Conservation (phyloP, 1,140 invertebrate species). For the Cotesia glomerata region DNA sequence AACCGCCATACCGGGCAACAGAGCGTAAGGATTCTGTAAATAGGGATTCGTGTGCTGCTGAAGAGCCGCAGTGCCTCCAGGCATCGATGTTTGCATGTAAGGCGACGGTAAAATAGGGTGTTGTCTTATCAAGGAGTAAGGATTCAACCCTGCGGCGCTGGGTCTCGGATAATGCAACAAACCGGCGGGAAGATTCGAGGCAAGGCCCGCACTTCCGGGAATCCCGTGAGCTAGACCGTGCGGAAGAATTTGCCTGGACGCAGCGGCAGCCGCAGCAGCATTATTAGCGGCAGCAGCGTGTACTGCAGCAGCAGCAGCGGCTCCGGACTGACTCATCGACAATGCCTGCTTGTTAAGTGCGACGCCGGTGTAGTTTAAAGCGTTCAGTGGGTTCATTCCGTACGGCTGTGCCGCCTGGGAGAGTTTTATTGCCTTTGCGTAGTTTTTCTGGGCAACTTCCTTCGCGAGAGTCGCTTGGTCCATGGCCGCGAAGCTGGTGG, state of each 20-base stretch:
- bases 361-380: conserved; percentile 80
- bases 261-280: conserved; percentile 38
- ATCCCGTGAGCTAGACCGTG: conserved; percentile 46
- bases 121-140: conserved; percentile 63
- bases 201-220: conserved; percentile 37
- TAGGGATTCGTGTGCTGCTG: conserved; percentile 51
- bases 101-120: conserved; percentile 56
- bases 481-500: conserved; percentile 42
- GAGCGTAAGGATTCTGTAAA: conserved; percentile 55
- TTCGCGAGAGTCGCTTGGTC: conserved; percentile 73
- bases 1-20: conserved; percentile 50
- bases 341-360: conserved; percentile 72
- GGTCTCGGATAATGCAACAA: conserved; percentile 67
- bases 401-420: conserved; percentile 63
- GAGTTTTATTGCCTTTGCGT: conserved; percentile 72
- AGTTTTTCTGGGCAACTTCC: conserved; percentile 79
- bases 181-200: conserved; percentile 52
- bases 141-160: conserved; percentile 60
- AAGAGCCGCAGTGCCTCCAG: conserved; percentile 60
- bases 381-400: conserved; percentile 64
- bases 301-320: conserved; percentile 48
- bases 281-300: conserved; percentile 51
- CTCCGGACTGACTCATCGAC: conserved; percentile 46
- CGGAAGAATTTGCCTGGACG: conserved; percentile 48
- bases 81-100: conserved; percentile 51